Evolutionary conservation across 2,113 vertebrate genomes (phyloP), one percentile per base, ranked within the genome.

Genomic region (Calidris pygmaea): DNA sequence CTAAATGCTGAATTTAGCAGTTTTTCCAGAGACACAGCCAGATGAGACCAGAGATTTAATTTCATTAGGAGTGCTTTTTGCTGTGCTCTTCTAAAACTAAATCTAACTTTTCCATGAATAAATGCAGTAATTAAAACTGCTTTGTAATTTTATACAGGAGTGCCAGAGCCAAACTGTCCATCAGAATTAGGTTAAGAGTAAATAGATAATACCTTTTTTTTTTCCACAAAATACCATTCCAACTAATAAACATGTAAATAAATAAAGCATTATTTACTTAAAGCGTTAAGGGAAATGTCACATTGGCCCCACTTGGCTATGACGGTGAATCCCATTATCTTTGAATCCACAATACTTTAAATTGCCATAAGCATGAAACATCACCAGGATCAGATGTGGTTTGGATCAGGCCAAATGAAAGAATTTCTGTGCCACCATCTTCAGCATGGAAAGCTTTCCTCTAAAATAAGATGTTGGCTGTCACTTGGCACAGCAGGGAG

Each of bases 1-100:
- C 76, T 92, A 95, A 89, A 94, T 85, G 90, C 94, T 96, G 90
- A 92, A 94, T 81, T 92, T 70, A 95, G 96, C 86, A 92, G 41
- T 90, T 96, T 93, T 89, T 48, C 60, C 32, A 82, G 65, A 79
- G 45, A 82, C n/a, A 26, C 5, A 89, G 70, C 52, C 73, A 94
- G 76, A 92, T 89, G 56, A 88, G 76, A 79, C 66, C 66, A 81
- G 52, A 90, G 48, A 92, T 87, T 65, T 93, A 75, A 96, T 95
- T 89, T 94, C 71, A 95, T 96, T 93, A 89, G 18, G 20, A 78
- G 45, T 45, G 32, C 15, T 90, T 93, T 96, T 72, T 87, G 85
- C 80, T 94, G 85, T 78, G 83, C 83, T 93, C n/a, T 85, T 84
- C 35, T 78, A 93, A 95, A 88, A 75, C 15, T 70, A 74, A 53